Conservation (phyloP, 2,888 invertebrate genomes). For the Amphipoea lucens region DNA sequence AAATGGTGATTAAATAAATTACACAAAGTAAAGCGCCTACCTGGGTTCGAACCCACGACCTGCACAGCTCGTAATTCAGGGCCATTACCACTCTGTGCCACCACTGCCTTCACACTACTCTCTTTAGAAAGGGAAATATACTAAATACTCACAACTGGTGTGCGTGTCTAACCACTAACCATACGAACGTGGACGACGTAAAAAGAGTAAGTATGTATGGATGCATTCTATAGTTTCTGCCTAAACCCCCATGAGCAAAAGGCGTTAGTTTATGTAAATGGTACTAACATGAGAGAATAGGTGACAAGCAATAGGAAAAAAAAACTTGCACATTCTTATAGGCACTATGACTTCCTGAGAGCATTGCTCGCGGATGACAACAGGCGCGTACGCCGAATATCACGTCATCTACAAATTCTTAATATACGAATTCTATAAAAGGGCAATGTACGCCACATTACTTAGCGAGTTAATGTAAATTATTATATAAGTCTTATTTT, state of each 20-base stretch:
- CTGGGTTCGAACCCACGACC: too few species aligned
- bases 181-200: neutral
- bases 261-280: neutral
- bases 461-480: constrained; percentile 20
- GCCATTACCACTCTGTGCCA: too few species aligned
- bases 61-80: too few species aligned
- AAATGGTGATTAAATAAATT: too few species aligned
- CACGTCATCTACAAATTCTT: too few species aligned
- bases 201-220: neutral
- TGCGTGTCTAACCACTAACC: neutral
- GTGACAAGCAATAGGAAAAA: neutral
- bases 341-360: neutral
- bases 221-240: neutral
- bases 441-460: neutral
- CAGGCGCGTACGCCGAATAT: neutral
- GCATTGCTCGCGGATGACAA: neutral
- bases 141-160: neutral
- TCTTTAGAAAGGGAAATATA: neutral
- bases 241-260: neutral
- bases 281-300: neutral
- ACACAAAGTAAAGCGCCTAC: too few species aligned
- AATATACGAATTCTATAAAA: constrained; percentile 6
- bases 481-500: neutral
- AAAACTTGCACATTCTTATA: neutral
- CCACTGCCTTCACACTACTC: too few species aligned